Evolutionary conservation across 2,113 vertebrate species (phyloP).

Genomic region (Ascaphus truei): DNA sequence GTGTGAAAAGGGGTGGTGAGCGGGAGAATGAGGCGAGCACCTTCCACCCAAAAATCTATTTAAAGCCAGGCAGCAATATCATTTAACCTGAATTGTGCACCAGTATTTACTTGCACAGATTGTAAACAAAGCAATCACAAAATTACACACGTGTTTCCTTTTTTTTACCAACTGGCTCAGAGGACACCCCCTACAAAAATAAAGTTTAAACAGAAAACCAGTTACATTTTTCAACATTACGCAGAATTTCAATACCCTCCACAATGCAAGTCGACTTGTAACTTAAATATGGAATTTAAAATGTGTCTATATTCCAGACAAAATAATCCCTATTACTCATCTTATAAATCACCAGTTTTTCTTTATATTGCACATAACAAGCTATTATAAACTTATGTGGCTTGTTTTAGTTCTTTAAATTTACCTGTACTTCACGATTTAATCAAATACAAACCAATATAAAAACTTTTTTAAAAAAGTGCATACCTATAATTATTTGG

Average conservation of each 20-base stretch:
- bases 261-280: constrained; percentile 53
- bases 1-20: too few relatives aligned
- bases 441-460: too few relatives aligned
- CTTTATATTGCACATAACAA: not conserved
- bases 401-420: too few relatives aligned
- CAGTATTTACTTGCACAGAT: constrained; percentile 44
- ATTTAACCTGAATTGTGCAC: constrained; percentile 41
- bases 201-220: not conserved
- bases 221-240: constrained; percentile 67
- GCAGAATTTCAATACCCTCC: constrained; percentile 64
- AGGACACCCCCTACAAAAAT: not conserved
- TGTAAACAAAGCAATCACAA: constrained; percentile 60
- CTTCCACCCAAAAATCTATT: too few relatives aligned
- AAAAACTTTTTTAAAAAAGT: too few relatives aligned
- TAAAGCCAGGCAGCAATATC: not conserved
- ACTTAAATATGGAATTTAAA: constrained; percentile 52
- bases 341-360: constrained; percentile 48
- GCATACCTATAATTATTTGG: too few relatives aligned
- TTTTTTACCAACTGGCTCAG: not conserved
- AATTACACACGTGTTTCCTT: too few relatives aligned
- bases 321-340: too few relatives aligned
- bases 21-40: too few relatives aligned
- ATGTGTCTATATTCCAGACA: constrained; percentile 47
- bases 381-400: too few relatives aligned
- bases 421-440: too few relatives aligned